These are phyloP conservation scores for Ostrea denselamellosa DNA, from an alignment of 1,140 invertebrate genomes.

Conservation along the genomic window DNA sequence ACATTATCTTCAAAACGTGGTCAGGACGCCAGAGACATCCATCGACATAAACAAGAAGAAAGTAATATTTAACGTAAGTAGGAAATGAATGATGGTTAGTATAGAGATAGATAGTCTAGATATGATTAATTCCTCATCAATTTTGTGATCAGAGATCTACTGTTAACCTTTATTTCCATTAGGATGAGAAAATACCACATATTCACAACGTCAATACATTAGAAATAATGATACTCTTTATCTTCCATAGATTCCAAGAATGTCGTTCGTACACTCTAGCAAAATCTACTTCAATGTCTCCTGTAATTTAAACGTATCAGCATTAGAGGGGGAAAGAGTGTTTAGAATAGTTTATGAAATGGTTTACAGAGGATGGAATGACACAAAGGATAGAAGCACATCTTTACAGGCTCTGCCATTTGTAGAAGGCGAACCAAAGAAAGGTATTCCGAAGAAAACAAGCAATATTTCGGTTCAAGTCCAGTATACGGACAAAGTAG, in stretches of 20 bases:
- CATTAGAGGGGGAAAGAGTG: neutral
- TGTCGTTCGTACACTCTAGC: neutral
- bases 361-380: slow-evolving; percentile 28
- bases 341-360: slow-evolving; percentile 16
- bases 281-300: slow-evolving; percentile 20
- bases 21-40: neutral
- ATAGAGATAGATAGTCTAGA: no score
- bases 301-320: neutral
- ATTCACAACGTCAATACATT: neutral
- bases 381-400: neutral
- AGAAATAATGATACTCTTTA: neutral
- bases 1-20: neutral
- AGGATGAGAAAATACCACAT: no score
- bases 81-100: neutral
- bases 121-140: no score
- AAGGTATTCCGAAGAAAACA: neutral
- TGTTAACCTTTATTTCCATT: no score
- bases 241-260: slow-evolving; percentile 7
- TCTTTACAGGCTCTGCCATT: neutral
- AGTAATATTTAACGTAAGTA: neutral
- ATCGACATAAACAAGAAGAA: neutral
- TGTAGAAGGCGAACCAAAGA: slow-evolving; percentile 1
- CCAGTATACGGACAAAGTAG: no score
- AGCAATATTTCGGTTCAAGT: no score
- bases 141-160: no score